Evolutionary conservation across 2,888 invertebrate genomes (phyloP), one percentile per base, ranked within the genome.

Genomic region (Mythimna lalbum): DNA sequence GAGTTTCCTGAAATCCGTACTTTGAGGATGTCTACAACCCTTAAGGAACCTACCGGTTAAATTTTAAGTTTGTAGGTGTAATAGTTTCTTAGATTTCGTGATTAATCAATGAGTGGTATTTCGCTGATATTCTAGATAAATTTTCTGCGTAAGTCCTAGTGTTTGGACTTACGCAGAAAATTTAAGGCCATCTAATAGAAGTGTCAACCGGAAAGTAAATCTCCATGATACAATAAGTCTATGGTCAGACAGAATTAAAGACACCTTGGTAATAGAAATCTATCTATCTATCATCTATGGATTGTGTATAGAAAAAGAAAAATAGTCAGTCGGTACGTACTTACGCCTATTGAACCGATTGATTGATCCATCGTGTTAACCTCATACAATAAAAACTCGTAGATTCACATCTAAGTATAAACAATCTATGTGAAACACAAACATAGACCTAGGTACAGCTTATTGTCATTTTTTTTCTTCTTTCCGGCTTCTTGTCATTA

Each of bases 331-430:
- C 19, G 19, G 19, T 43, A 43, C 43, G 17, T 39, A 39, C 10
- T 1, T 39, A 43, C 19, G 33, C 19, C 49, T 36, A 31, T 31
- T 36, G 39, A 63, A 57, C 7, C 43, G 19, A 31, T n/a, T 43
- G 21, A 71, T 50, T 50, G 39, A 36, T 23, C 49, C 21, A 78
- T 73, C 65, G 52, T 61, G 19, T 21, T 19, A 50, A 4, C 14
- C 21, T 27, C 10, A 36, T 19, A 72, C 60, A 63, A 75, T 78
- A 72, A 63, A 61, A 76, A 59, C 53, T 53, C 49, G 19, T 69
- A 52, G 36, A 1, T 56, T 33, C 59, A 63, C 63, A 43, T 72
- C 31, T 64, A 21, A 23, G 12, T 55, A 33, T 27, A 33, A 71
- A 56, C n/a, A 36, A 56, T 9, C 21, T 49, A 2, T 10, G n/a